phyloP scores from a whole-genome alignment of 2,888 invertebrate genomes.

The Mongoloraphidia duomilia region DNA sequence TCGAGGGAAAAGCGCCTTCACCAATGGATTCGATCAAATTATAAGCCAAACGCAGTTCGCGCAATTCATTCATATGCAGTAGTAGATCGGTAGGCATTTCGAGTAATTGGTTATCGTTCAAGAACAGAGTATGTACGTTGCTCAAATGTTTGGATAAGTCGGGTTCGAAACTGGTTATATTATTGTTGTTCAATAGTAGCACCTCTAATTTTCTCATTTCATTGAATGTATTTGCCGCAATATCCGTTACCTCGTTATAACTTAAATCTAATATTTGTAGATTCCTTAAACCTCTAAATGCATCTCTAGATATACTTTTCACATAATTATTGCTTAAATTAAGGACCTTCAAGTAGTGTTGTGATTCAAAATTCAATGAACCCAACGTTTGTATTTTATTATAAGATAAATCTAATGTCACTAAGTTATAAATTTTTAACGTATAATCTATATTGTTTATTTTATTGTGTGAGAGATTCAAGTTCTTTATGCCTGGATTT shows the following conservation, averaged over 20 bases:
- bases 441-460: conserved; percentile 66
- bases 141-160: conserved; percentile 54
- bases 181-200: conserved; percentile 63
- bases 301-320: conserved; percentile 54
- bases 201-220: conserved; percentile 59
- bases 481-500: conserved; percentile 71
- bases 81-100: conserved; percentile 60
- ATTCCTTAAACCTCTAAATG: conserved; percentile 56
- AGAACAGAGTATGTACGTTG: conserved; percentile 53
- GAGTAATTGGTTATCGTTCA: conserved; percentile 65
- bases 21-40: conserved; percentile 64
- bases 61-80: conserved; percentile 48
- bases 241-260: conserved; percentile 58
- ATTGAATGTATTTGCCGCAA: conserved; percentile 61
- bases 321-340: conserved; percentile 67
- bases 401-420: conserved; percentile 65
- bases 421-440: conserved; percentile 66
- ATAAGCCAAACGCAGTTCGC: conserved; percentile 59
- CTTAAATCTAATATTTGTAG: conserved; percentile 58
- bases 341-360: conserved; percentile 55
- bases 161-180: conserved; percentile 55
- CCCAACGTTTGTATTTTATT: conserved; percentile 71
- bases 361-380: conserved; percentile 66
- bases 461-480: conserved; percentile 72
- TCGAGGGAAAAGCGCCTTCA: conserved; percentile 55